Evolutionary conservation across 2,888 invertebrate genomes (phyloP), one percentile per base, ranked within the genome.

Genomic region (Zygaena filipendulae): DNA sequence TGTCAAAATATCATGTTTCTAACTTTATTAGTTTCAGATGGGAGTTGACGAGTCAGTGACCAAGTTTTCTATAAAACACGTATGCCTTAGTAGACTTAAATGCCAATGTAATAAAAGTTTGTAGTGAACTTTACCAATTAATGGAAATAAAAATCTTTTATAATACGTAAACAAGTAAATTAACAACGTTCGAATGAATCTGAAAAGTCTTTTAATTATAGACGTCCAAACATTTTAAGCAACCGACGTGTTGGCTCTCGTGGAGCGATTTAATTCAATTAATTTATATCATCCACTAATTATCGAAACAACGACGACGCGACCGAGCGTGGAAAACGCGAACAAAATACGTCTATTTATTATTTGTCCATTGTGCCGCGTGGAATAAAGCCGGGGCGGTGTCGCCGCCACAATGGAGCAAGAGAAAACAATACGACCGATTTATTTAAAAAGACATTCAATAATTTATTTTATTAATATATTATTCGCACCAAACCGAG

Each of bases 391-490:
- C 40, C 53, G 52, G 72, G 75, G 75, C 74, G 72, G 69, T 52
- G 60, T 57, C 53, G 38, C 39, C 24, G 32, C 32, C 49, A 72
- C 74, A 72, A 72, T 61, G 48, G 58, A 38, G 32, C 28, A 71
- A 77, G 56, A 58, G 75, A 77, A 79, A 79, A 79, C 79, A 79
- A 79, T 75, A 62, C 58, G n/a, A n/a, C 54, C 56, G 54, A 68
- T 71, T 70, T 79, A 79, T 79, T n/a, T 79, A 77, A 77, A 75
- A 75, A 77, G 77, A 77, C 72, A 72, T 77, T 75, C 70, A 68
- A 68, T 68, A 68, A 74, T 72, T 72, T 74, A 75, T 77, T 70
- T 75, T 66, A 74, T 74, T 72, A 64, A 62, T 66, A 68, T 69
- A 71, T 72, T 72, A 70, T 75, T 75, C 54, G 53, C 64, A 62